Evolutionary conservation across 1,140 invertebrate genomes (phyloP).

Genomic region (Trissolcus basalis): DNA sequence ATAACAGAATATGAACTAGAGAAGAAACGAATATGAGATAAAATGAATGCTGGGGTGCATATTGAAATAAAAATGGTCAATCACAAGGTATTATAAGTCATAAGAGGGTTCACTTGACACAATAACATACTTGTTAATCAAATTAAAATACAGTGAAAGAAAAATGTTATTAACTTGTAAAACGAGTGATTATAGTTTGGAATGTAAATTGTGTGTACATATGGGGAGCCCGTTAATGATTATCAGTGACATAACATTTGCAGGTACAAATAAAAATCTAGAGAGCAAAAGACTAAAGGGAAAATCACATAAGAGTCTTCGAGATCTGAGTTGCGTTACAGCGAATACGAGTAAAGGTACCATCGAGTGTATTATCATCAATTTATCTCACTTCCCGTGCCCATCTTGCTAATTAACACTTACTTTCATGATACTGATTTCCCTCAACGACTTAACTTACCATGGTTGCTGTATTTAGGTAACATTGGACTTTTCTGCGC

Average conservation of each 20-base stretch:
- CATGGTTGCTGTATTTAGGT: slow-evolving; percentile 65
- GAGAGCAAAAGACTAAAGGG: slow-evolving; percentile 81
- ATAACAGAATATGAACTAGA: too few species aligned
- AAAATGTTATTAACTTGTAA: slow-evolving; percentile 39
- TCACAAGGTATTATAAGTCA: too few species aligned
- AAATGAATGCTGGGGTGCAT: too few species aligned
- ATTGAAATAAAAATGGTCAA: too few species aligned
- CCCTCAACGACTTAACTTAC: slow-evolving; percentile 48
- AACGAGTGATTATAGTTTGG: too few species aligned
- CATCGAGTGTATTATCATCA: slow-evolving; percentile 68
- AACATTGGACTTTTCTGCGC: slow-evolving; percentile 50
- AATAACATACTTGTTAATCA: too few species aligned
- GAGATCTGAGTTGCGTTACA: slow-evolving; percentile 82
- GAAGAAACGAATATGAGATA: too few species aligned
- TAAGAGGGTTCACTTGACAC: too few species aligned
- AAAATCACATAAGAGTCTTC: slow-evolving; percentile 81
- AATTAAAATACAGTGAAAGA: neutral
- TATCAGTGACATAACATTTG: slow-evolving; percentile 72
- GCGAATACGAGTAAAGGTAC: slow-evolving; percentile 83
- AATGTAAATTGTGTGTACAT: slow-evolving; percentile 60
- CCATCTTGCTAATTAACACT: slow-evolving; percentile 59
- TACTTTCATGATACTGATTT: slow-evolving; percentile 16
- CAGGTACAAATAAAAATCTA: slow-evolving; percentile 77
- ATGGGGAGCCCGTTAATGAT: slow-evolving; percentile 67
- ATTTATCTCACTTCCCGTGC: slow-evolving; percentile 43